Conservation (phyloP, 2,888 invertebrate species). For the Biston stratarius region DNA sequence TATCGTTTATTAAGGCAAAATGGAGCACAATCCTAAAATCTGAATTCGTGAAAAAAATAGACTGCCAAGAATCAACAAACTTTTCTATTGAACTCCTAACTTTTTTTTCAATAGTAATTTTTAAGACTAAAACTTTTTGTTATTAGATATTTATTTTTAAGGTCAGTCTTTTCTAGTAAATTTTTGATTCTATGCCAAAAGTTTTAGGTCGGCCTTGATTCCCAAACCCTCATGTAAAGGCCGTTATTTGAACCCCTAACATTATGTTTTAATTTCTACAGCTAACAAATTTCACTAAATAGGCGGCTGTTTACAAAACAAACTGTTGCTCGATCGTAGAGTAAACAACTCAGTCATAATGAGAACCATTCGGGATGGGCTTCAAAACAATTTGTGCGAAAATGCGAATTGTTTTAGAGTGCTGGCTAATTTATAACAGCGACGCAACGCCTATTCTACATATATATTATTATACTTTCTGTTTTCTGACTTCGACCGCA, state of each 20-base stretch:
- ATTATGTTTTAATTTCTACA: conserved; percentile 29
- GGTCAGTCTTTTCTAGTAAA: not conserved
- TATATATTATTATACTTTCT: no score
- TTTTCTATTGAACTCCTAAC: no score
- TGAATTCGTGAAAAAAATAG: no score
- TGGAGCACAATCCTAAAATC: no score
- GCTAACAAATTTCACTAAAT: conserved; percentile 27
- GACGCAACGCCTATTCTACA: no score
- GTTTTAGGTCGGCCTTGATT: conserved; percentile 3
- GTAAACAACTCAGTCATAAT: conserved; percentile 23
- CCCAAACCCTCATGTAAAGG: conserved; percentile 16
- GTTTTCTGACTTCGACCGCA: no score
- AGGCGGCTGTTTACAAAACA: conserved; percentile 22
- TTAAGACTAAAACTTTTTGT: no score
- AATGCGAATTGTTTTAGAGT: conserved; percentile 5
- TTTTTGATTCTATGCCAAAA: not conserved
- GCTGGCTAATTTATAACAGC: not conserved
- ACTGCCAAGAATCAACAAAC: no score
- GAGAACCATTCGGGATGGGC: conserved; percentile 16
- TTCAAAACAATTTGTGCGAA: conserved; percentile 14
- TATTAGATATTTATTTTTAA: not conserved
- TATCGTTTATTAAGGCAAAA: no score
- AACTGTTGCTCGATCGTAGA: conserved; percentile 27
- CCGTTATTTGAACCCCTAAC: conserved; percentile 22
- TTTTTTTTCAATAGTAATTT: no score